These are phyloP conservation scores for Plagodis dolabraria DNA, from an alignment of 2,888 invertebrate genomes.

Conservation along the genomic window DNA sequence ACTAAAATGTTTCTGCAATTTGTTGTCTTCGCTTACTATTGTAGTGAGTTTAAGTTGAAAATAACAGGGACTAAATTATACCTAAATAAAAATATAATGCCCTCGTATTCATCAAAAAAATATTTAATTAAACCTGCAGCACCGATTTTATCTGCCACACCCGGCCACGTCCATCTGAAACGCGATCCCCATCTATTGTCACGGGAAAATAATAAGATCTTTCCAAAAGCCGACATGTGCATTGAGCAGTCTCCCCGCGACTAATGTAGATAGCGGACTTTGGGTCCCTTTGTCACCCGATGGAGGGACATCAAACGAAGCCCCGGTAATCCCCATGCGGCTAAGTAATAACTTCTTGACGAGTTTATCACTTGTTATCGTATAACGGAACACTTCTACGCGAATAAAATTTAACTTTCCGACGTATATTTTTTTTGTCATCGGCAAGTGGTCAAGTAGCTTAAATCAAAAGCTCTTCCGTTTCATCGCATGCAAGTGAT, in stretches of 20 bases:
- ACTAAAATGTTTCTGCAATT: too few relatives aligned
- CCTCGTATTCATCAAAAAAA: too few relatives aligned
- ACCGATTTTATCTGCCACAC: too few relatives aligned
- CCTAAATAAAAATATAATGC: too few relatives aligned
- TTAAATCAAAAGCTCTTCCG: too few relatives aligned
- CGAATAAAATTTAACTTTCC: not conserved
- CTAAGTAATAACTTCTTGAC: slow-evolving; percentile 63
- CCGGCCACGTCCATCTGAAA: too few relatives aligned
- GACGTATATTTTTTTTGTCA: not conserved
- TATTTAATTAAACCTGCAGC: too few relatives aligned
- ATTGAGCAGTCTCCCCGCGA: slow-evolving; percentile 13
- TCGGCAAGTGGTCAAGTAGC: too few relatives aligned
- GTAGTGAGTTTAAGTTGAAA: too few relatives aligned
- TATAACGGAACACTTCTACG: slow-evolving; percentile 23
- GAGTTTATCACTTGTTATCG: slow-evolving; percentile 44
- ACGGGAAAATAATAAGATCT: slow-evolving; percentile 23
- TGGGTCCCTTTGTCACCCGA: slow-evolving; percentile 31
- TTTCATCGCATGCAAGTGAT: too few relatives aligned
- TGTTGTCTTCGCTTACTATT: too few relatives aligned
- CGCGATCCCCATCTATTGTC: slow-evolving; percentile 11
- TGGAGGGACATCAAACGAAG: slow-evolving; percentile 56
- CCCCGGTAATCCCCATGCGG: slow-evolving; percentile 51
- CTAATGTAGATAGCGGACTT: slow-evolving; percentile 18
- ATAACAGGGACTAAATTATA: too few relatives aligned
- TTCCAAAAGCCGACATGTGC: slow-evolving; percentile 19